Conservation (phyloP, 2,888 invertebrate genomes). For the Helobdella robusta region DNA sequence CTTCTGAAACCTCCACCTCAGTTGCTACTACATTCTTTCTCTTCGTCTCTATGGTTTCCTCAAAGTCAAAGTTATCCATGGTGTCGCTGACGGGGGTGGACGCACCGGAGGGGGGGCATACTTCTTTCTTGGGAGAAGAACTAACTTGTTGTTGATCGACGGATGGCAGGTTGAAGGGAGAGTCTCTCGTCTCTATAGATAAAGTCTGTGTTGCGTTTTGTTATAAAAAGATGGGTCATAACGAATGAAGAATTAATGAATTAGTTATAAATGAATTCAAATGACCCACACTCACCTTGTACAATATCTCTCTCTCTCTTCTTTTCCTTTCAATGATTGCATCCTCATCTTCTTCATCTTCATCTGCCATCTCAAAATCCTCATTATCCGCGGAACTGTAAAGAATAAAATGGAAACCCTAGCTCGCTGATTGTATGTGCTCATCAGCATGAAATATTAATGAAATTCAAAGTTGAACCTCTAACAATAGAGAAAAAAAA, state of each 20-base stretch:
- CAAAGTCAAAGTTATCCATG: conserved; percentile 40
- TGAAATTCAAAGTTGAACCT: too few relatives aligned
- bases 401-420: too few relatives aligned
- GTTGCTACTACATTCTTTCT: conserved; percentile 31
- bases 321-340: conserved; percentile 78
- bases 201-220: too few relatives aligned
- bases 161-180: too few relatives aligned
- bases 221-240: not conserved
- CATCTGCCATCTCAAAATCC: conserved; percentile 42
- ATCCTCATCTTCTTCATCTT: conserved; percentile 79
- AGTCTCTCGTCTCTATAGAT: too few relatives aligned
- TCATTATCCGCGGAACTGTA: conserved; percentile 18
- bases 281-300: conserved; percentile 55
- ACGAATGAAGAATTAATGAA: not conserved
- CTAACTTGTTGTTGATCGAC: too few relatives aligned
- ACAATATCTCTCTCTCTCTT: conserved; percentile 73
- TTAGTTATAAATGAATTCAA: too few relatives aligned
- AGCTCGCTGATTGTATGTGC: too few relatives aligned
- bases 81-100: conserved; percentile 21
- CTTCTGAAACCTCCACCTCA: not conserved
- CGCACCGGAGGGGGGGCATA: too few relatives aligned
- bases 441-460: too few relatives aligned
- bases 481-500: too few relatives aligned
- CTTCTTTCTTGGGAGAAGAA: too few relatives aligned
- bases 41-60: conserved; percentile 43